A percentile compares a stretch with the other conserved stretches of the same genome.
Conservation (phyloP, 2,888 invertebrate genomes). For the Agrotis clavis region DNA sequence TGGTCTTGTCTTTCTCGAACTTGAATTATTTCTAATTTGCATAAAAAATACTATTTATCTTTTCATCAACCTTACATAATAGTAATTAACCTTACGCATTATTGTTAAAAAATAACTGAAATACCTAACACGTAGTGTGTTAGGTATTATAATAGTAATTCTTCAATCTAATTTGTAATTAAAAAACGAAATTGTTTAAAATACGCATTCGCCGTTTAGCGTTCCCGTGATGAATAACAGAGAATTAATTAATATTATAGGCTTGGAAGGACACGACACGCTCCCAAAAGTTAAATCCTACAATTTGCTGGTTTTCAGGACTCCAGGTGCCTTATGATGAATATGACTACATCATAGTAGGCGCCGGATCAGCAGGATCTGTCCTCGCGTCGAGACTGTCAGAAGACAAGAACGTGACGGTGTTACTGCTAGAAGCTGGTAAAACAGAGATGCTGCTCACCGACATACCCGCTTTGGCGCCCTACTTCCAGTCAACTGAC, state of each 20-base stretch:
- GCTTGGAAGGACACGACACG: neutral
- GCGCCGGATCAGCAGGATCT: conserved; percentile 91
- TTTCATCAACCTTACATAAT: too few species aligned
- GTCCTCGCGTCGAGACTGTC: conserved; percentile 89
- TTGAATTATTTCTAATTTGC: neutral
- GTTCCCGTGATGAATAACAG: too few species aligned
- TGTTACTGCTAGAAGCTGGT: conserved; percentile 83
- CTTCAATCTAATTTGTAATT: too few species aligned
- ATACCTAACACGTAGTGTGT: too few species aligned
- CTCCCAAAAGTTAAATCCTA: neutral
- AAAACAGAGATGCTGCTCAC: conserved; percentile 88
- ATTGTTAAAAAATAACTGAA: too few species aligned
- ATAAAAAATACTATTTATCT: too few species aligned
- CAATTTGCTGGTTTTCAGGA: conserved; percentile 68
- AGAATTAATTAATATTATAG: neutral
- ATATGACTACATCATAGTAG: conserved; percentile 91
- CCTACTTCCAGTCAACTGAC: conserved; percentile 91
- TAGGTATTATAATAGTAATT: too few species aligned
- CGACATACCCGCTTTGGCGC: conserved; percentile 90
- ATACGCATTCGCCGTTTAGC: too few species aligned
- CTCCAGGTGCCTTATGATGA: conserved; percentile 78
- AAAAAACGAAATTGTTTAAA: too few species aligned
- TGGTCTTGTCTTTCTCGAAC: too few species aligned
- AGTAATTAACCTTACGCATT: too few species aligned
- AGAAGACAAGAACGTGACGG: conserved; percentile 81